A percentile compares a stretch with the other conserved stretches of the same genome.
Conservation (phyloP, 2,797 vertebrate species). For the Squalus acanthias region DNA sequence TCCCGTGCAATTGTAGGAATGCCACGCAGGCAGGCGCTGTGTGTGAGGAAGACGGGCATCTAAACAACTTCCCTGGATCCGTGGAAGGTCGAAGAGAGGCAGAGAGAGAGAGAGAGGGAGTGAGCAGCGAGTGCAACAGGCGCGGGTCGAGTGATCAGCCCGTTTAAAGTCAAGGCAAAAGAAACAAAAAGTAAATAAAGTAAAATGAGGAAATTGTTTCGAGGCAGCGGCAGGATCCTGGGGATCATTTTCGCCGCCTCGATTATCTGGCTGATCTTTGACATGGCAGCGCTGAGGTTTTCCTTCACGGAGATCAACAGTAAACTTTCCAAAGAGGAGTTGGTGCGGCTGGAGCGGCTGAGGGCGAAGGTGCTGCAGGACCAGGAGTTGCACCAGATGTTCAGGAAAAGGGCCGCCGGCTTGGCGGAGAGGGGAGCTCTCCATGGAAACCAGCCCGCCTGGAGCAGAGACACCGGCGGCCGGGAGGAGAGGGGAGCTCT, state of each 20-base stretch:
- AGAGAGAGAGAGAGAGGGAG: slow-evolving; percentile 35
- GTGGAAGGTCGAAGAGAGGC: slow-evolving; percentile 39
- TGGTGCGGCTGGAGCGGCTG: slow-evolving; percentile 40
- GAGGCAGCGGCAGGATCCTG: slow-evolving; percentile 78
- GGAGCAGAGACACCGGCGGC: too few species aligned
- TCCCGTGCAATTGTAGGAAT: slow-evolving; percentile 45
- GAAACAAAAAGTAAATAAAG: slow-evolving; percentile 46
- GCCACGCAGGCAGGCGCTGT: slow-evolving; percentile 58
- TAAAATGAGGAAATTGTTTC: slow-evolving; percentile 71
- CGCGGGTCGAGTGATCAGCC: neutral
- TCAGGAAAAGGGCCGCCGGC: neutral
- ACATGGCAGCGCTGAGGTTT: slow-evolving; percentile 83
- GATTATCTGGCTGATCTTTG: slow-evolving; percentile 83
- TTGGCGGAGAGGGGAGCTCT: neutral
- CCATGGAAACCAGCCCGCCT: neutral
- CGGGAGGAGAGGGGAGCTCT: too few species aligned
- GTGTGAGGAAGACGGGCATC: neutral
- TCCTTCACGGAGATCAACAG: slow-evolving; percentile 72
- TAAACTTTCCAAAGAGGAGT: slow-evolving; percentile 57
- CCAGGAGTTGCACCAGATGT: neutral
- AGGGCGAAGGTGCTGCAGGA: slow-evolving; percentile 18
- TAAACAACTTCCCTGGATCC: slow-evolving; percentile 40
- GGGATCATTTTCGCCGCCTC: slow-evolving; percentile 82
- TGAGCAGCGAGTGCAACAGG: slow-evolving; percentile 45
- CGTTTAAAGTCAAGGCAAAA: neutral